phyloP scores from a whole-genome alignment of 1,140 invertebrate species.

The Drosophila kikkawai region DNA sequence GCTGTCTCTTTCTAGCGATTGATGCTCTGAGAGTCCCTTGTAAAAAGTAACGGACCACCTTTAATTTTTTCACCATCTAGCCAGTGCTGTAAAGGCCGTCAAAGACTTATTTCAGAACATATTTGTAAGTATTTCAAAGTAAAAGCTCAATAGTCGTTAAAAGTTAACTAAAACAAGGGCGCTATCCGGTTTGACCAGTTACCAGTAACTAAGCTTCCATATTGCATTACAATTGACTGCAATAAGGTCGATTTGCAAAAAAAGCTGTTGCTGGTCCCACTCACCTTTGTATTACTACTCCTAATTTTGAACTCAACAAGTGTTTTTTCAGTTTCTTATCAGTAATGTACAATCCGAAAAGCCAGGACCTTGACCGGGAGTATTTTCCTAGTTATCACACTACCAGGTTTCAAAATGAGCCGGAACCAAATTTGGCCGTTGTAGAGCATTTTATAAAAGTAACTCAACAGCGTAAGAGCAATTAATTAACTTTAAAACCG shows the following conservation, averaged over 20 bases:
- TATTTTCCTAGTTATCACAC: conserved; percentile 66
- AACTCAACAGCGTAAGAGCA: conserved; percentile 55
- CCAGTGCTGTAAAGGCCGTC: conserved; percentile 9
- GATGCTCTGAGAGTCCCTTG: too few species aligned
- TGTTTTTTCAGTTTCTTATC: conserved; percentile 23
- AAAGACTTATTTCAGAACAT: neutral
- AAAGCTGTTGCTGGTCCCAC: neutral
- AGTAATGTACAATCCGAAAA: conserved; percentile 59
- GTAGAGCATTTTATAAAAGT: conserved; percentile 46
- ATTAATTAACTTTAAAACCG: neutral
- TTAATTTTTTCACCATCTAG: too few species aligned
- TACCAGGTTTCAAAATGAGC: conserved; percentile 50
- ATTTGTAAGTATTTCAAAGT: neutral
- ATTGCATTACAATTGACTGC: conserved; percentile 11
- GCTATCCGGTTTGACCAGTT: conserved; percentile 27
- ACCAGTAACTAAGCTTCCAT: neutral
- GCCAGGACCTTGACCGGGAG: conserved; percentile 55
- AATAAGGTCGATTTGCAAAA: neutral
- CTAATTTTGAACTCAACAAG: neutral
- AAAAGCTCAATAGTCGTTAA: conserved; percentile 16
- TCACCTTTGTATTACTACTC: conserved; percentile 16
- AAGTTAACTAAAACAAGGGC: neutral
- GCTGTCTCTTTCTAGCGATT: too few species aligned
- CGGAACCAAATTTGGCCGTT: conserved; percentile 51
- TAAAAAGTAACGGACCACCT: neutral